Base-by-base conservation (phyloP, 2,888 invertebrate genomes). In the Nyleta sp. region DNA sequence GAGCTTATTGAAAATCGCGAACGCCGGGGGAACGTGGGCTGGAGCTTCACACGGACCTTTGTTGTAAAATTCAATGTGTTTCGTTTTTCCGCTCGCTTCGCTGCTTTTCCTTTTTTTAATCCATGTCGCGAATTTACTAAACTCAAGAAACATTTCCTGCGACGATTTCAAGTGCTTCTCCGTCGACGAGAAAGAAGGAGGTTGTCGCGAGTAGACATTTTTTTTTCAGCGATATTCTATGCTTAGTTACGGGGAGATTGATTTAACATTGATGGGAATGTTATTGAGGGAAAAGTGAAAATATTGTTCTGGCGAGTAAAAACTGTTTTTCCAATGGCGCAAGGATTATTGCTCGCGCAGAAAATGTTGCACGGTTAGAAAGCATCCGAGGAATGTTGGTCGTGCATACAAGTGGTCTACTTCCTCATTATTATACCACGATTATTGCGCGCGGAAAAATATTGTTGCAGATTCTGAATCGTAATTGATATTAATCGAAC, bases 1-100 rank as follows among this genome's bases (percentile, higher is more conserved):
- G 73, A 64, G 70, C 70, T 78, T 74, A 78, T 78, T 78, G 78
- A 78, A 78, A 78, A 73, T 78, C 62, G 67, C 62, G 17, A 71
- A 46, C 48, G 38, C 22, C 44, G 46, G 18, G 46, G 24, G 44
- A 53, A 67, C 62, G 53, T 44, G 44, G 62, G 15, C 70, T 74
- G 59, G 24, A 70, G 70, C 57, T 70, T 70, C 73, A 59, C 78
- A 52, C 67, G 52, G 40, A 59, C 57, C 46, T 73, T 50, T 44
- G 68, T 73, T 42, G 59, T 24, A 74, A 60, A 70, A 64, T 65
- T 53, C 70, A 59, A 35, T 65, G 62, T 68, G 46, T 78, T 68
- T 64, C 52, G 53, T 65, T 60, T 71, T 65, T 67, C 28, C 31
- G 50, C 33, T 35, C 8, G n/a, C n/a, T n/a, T n/a, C n/a, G n/a